Conservation (phyloP, 2,888 invertebrate genomes). For the Pachycephus smyrnensis region DNA sequence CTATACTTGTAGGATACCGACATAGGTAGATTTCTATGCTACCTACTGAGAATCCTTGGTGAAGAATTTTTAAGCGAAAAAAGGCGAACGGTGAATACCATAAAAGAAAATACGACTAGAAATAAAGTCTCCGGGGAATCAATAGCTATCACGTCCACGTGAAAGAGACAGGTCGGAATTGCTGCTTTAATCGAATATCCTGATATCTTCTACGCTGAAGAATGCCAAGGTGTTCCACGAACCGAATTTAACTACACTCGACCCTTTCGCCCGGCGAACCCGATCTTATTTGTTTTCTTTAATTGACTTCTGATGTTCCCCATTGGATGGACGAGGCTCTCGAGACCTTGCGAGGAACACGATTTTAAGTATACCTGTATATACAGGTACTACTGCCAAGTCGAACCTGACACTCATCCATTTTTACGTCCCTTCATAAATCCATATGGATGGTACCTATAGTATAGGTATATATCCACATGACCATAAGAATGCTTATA, state of each 20-base stretch:
- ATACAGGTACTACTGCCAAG: background rate
- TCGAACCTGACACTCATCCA: background rate
- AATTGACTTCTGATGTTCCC: slow-evolving; percentile 23
- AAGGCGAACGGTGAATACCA: background rate
- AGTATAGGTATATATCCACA: background rate
- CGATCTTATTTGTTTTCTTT: slow-evolving; percentile 22
- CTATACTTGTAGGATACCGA: background rate
- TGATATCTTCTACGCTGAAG: slow-evolving; percentile 13
- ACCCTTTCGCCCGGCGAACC: slow-evolving; percentile 11
- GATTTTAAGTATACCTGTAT: background rate
- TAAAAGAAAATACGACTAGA: background rate
- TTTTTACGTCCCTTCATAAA: background rate
- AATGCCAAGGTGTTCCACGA: slow-evolving; percentile 22
- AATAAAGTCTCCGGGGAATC: background rate
- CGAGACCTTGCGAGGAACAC: background rate
- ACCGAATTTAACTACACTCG: slow-evolving; percentile 18
- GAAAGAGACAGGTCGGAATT: slow-evolving; percentile 10
- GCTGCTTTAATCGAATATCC: slow-evolving; percentile 20
- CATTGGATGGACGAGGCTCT: background rate
- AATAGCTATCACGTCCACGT: background rate
- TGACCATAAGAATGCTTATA: background rate
- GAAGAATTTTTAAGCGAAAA: background rate
- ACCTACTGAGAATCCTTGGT: background rate
- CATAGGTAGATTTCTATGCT: background rate
- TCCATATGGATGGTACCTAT: background rate